phyloP scores from a whole-genome alignment of 2,888 invertebrate genomes.

The Mactromeris polynyma region DNA sequence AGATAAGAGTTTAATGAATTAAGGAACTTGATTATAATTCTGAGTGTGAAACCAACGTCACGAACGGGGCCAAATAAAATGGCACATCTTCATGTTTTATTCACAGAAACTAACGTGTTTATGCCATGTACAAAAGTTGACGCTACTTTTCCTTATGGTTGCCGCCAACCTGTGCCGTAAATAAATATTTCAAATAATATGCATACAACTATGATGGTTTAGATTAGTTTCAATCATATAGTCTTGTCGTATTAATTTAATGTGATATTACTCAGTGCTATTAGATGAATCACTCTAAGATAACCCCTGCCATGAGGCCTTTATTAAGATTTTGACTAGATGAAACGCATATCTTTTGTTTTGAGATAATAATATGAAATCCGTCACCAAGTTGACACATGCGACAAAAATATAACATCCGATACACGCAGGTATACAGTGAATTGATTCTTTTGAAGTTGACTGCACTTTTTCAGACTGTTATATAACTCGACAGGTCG shows the following conservation, averaged over 20 bases:
- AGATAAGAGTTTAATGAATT: conserved; percentile 28
- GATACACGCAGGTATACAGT: neutral
- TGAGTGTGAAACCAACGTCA: conserved; percentile 2
- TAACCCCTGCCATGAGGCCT: too few species aligned
- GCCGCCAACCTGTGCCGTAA: neutral
- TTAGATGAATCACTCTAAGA: too few species aligned
- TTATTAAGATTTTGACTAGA: neutral
- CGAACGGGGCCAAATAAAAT: conserved; percentile 7
- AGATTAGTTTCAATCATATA: too few species aligned
- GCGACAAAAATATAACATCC: neutral
- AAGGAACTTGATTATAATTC: conserved; percentile 15
- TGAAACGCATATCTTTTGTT: neutral
- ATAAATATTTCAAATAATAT: neutral
- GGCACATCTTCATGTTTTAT: conserved; percentile 13
- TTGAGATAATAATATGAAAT: too few species aligned
- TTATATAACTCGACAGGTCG: neutral
- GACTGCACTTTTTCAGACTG: neutral
- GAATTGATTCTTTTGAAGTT: neutral
- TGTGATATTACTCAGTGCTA: too few species aligned
- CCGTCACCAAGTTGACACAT: neutral
- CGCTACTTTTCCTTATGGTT: neutral
- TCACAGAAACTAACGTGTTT: conserved; percentile 9
- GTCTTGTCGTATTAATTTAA: too few species aligned
- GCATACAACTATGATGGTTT: too few species aligned
- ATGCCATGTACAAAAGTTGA: neutral